A percentile compares a stretch with the other conserved stretches of the same genome.
Conservation (phyloP, 2,113 vertebrate genomes). For the Scomber colias region DNA sequence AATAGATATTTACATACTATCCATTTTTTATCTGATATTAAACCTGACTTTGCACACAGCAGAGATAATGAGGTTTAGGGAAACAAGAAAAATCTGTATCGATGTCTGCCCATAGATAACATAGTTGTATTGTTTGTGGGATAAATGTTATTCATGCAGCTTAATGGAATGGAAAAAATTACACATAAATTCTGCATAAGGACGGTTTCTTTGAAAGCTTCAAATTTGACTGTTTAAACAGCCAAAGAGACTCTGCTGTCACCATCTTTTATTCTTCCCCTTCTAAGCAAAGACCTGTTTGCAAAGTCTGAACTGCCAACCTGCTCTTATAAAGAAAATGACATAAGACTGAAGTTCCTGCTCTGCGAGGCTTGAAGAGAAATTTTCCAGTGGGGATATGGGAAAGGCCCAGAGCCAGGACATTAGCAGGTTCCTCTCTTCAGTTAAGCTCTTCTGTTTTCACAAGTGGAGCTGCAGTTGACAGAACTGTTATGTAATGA, state of each 20-base stretch:
- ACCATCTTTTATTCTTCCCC: background rate
- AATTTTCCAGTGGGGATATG: slow-evolving; percentile 10
- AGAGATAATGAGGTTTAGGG: background rate
- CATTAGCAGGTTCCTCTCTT: slow-evolving; percentile 27
- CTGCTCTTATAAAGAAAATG: slow-evolving; percentile 4
- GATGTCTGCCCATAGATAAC: background rate
- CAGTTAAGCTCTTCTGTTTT: slow-evolving; percentile 45
- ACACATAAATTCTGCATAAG: background rate
- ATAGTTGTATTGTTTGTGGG: no score
- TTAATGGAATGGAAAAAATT: no score
- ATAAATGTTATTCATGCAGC: no score
- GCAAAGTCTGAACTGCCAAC: background rate
- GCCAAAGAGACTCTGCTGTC: background rate
- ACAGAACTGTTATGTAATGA: slow-evolving; percentile 60
- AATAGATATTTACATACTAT: background rate
- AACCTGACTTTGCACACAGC: background rate
- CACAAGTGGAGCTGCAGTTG: slow-evolving; percentile 36
- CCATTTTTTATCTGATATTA: background rate
- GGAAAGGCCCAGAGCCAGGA: background rate
- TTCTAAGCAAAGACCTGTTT: background rate
- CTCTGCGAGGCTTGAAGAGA: slow-evolving; percentile 21
- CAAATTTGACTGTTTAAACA: background rate
- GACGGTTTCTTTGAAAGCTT: background rate
- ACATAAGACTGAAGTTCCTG: slow-evolving; percentile 25
- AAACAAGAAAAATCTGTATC: background rate